A percentile compares a stretch with the other conserved stretches of the same genome.
Evolutionary conservation across 2,888 invertebrate genomes (phyloP).

Genomic region (Pardosa pseudoannulata): DNA sequence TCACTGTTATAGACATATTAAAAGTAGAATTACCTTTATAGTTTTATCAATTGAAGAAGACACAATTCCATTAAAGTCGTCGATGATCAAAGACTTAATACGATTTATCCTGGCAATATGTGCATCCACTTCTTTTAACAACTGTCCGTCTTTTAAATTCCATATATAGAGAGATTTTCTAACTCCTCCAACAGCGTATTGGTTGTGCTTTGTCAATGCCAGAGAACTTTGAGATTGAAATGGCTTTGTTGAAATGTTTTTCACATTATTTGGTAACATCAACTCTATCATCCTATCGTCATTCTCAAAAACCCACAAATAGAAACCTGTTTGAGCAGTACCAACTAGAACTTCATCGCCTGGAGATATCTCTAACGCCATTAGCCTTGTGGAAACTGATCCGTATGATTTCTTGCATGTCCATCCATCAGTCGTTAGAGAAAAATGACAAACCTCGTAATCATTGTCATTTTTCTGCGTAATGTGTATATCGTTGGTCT

Average conservation of each 20-base stretch:
- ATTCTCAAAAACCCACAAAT: slow-evolving; percentile 78
- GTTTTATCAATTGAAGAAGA: slow-evolving; percentile 98
- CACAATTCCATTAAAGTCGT: slow-evolving; percentile 84
- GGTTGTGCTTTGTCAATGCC: slow-evolving; percentile 91
- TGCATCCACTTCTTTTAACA: slow-evolving; percentile 95
- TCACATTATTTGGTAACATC: slow-evolving; percentile 82
- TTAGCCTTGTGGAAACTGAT: slow-evolving; percentile 1
- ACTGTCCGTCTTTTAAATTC: slow-evolving; percentile 87
- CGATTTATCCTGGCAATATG: slow-evolving; percentile 98
- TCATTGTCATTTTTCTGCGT: slow-evolving; percentile 36
- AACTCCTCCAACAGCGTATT: slow-evolving; percentile 96
- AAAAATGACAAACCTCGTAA: slow-evolving; percentile 25
- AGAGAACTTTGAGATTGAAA: slow-evolving; percentile 90
- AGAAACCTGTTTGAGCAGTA: slow-evolving; percentile 76
- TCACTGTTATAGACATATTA: too few relatives aligned
- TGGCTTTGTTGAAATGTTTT: slow-evolving; percentile 95
- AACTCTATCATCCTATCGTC: slow-evolving; percentile 75
- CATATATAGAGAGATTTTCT: slow-evolving; percentile 96
- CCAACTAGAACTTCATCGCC: slow-evolving; percentile 40
- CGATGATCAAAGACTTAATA: slow-evolving; percentile 89
- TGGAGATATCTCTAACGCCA: slow-evolving; percentile 46
- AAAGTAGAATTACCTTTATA: slow-evolving; percentile 89
- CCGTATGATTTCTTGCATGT: slow-evolving; percentile 11
- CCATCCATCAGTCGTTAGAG: slow-evolving; percentile 47
- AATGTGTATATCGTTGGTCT: slow-evolving; percentile 39